phyloP scores from a whole-genome alignment of 2,113 vertebrate species.

The Mola mola region DNA sequence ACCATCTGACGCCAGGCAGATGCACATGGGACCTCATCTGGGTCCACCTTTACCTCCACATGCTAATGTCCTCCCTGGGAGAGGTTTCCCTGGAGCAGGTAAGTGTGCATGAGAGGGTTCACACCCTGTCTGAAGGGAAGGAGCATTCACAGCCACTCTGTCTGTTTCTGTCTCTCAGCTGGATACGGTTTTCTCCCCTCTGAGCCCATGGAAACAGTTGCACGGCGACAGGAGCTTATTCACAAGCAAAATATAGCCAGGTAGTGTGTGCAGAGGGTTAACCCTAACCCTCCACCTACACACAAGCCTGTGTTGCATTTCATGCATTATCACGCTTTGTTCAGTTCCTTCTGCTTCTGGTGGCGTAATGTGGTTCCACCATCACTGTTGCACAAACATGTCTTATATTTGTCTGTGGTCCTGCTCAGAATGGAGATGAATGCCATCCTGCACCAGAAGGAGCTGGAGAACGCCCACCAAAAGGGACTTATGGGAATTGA shows the following conservation, averaged over 20 bases:
- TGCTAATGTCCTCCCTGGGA: slow-evolving; percentile 79
- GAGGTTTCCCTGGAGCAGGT: slow-evolving; percentile 85
- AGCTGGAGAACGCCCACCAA: slow-evolving; percentile 90
- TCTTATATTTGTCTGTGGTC: slow-evolving; percentile 9
- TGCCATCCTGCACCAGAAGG: slow-evolving; percentile 93
- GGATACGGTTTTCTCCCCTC: slow-evolving; percentile 89
- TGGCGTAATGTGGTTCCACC: background rate
- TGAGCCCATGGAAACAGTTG: slow-evolving; percentile 90
- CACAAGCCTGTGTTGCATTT: background rate
- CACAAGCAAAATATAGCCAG: slow-evolving; percentile 95
- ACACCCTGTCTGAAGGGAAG: background rate
- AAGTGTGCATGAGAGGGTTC: slow-evolving; percentile 19
- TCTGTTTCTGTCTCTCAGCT: slow-evolving; percentile 50
- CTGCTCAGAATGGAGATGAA: slow-evolving; percentile 91
- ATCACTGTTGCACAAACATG: background rate
- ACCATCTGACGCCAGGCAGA: slow-evolving; percentile 86
- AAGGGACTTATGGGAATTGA: slow-evolving; percentile 87
- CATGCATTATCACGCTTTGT: background rate
- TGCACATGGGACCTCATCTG: slow-evolving; percentile 86
- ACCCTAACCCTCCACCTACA: slow-evolving; percentile 26
- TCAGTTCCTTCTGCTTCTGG: background rate
- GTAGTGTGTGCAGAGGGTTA: slow-evolving; percentile 76
- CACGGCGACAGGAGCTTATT: slow-evolving; percentile 91
- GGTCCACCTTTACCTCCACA: slow-evolving; percentile 83
- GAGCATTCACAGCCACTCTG: background rate